Percentiles rank a stretch among this genome's conserved stretches.
phyloP scores from a whole-genome alignment of 2,113 vertebrate species.

The Notothenia rossii region DNA sequence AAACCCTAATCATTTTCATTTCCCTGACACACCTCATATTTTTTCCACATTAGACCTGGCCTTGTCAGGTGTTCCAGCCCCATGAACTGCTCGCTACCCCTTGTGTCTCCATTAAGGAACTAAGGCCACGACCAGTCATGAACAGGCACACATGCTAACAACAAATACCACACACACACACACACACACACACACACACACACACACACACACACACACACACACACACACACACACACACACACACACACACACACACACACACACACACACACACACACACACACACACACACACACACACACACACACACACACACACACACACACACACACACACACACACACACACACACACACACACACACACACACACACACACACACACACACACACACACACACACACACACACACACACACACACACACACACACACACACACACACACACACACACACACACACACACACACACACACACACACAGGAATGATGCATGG shows the following conservation, averaged over 20 bases:
- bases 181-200: too few relatives aligned
- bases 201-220: constrained; percentile 28
- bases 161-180: not conserved
- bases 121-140: constrained; percentile 56
- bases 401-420: too few relatives aligned
- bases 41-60: constrained; percentile 11
- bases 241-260: too few relatives aligned
- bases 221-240: too few relatives aligned
- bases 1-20: not conserved
- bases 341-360: too few relatives aligned
- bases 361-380: constrained; percentile 28
- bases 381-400: too few relatives aligned
- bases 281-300: constrained; percentile 15
- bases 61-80: constrained; percentile 33
- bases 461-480: constrained; percentile 52
- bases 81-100: constrained; percentile 47
- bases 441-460: constrained; percentile 15
- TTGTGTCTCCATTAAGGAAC: constrained; percentile 60
- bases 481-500: constrained; percentile 76
- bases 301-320: constrained; percentile 52
- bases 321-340: not conserved
- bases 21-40: constrained; percentile 10
- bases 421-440: too few relatives aligned
- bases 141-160: constrained; percentile 50
- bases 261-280: too few relatives aligned